A percentile compares a stretch with the other conserved stretches of the same genome.
These are phyloP conservation scores for Meteorus cinctellus DNA, from an alignment of 2,888 invertebrate species.

Conservation along the genomic window DNA sequence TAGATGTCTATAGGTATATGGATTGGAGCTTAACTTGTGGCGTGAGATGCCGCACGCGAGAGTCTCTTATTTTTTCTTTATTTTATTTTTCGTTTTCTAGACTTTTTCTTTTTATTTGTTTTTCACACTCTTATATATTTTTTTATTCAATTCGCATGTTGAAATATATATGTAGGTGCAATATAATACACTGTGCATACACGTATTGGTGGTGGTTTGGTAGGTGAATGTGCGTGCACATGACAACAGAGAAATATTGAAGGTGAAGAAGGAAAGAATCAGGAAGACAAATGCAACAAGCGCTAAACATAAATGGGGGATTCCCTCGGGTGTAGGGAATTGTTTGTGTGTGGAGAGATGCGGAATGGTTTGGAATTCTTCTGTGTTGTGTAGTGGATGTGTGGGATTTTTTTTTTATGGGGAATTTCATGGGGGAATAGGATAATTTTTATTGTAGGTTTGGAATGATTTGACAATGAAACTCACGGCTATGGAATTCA, in stretches of 20 bases:
- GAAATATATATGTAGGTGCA: slow-evolving; percentile 46
- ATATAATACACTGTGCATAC: slow-evolving; percentile 46
- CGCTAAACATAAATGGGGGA: slow-evolving; percentile 28
- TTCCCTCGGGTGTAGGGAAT: slow-evolving; percentile 22
- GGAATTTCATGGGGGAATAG: too few relatives aligned
- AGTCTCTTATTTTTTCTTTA: background rate
- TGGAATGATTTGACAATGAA: too few relatives aligned
- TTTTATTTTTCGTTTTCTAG: background rate
- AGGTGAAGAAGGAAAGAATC: slow-evolving; percentile 29
- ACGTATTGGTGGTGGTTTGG: background rate
- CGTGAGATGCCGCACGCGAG: slow-evolving; percentile 16
- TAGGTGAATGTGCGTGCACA: background rate
- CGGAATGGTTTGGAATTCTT: background rate
- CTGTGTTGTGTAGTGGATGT: background rate
- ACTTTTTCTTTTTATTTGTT: background rate
- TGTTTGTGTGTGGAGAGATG: slow-evolving; percentile 19
- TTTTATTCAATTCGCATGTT: slow-evolving; percentile 35
- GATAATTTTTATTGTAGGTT: too few relatives aligned
- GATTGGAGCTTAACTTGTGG: slow-evolving; percentile 1
- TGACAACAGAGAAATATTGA: background rate
- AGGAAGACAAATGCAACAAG: slow-evolving; percentile 36
- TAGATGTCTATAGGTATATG: background rate
- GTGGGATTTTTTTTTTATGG: too few relatives aligned
- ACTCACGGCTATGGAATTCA: background rate
- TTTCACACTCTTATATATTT: background rate